Evolutionary conservation across 1,140 invertebrate species (phyloP), one percentile per base, ranked within the genome.

Genomic region (Mylabris phalerata): DNA sequence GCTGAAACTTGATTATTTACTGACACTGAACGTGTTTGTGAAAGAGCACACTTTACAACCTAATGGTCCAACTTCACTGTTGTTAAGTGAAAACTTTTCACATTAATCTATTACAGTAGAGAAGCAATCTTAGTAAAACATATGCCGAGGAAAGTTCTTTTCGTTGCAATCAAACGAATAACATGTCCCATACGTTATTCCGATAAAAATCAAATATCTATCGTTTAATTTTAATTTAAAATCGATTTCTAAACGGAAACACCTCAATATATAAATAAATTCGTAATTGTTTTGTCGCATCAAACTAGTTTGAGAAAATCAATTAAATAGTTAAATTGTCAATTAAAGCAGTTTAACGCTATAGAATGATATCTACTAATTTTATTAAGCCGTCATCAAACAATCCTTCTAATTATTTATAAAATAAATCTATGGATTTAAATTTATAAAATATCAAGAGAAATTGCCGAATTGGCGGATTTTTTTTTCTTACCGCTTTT

Each of bases 101-200:
- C 63, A 65, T 65, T 62, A 65, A 65, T 65, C 63, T 63, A 60
- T 65, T 65, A 58, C 60, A 65, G 61, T 42, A 59, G 57, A 58
- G 41, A 50, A 43, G 41, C 49, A 27, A 42, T 58, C 57, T 51
- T 58, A 52, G 43, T 45, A 52, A 48, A 50, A 58, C 57, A 50
- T 58, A 48, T 51, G 48, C 39, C 40, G 11, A 5, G 26, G 52
- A 56, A 48, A 48, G 40, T 48, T 57, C 47, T 56, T 56, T 56
- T 57, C 32, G 13, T 41, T 27, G 47, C 42, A 57, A 57, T 57
- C 55, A 57, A 48, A 26, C 55, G 42, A 42, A 54, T 32, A 45
- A 46, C 51, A 54, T 54, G 51, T 42, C 27, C 45, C 42, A 45
- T 54, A 42, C 45, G 7, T 45, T 46, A 54, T 38, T 32, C 3